Evolutionary conservation across 1,140 invertebrate species (phyloP).

Genomic region (Nomia melanderi): DNA sequence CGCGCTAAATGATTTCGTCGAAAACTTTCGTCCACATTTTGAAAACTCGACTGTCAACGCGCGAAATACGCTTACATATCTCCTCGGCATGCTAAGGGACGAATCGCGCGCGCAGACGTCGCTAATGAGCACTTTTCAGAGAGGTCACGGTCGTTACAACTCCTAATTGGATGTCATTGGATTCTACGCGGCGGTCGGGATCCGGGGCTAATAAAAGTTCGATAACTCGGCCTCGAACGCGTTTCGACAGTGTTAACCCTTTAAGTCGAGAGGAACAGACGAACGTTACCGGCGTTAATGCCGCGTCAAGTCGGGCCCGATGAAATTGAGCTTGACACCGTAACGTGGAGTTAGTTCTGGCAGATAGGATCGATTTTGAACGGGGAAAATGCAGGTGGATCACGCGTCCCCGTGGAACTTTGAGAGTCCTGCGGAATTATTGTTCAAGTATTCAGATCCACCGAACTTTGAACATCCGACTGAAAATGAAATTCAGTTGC

Average conservation of each 20-base stretch:
- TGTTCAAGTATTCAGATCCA: too few relatives aligned
- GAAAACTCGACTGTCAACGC: too few relatives aligned
- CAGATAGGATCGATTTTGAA: not conserved
- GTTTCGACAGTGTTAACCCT: not conserved
- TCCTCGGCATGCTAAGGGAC: not conserved
- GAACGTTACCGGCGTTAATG: not conserved
- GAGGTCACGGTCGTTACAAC: conserved; percentile 12
- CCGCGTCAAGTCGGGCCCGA: not conserved
- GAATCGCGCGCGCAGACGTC: not conserved
- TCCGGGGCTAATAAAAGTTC: not conserved
- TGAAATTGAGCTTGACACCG: not conserved
- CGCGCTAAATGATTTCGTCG: too few relatives aligned
- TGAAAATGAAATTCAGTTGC: too few relatives aligned
- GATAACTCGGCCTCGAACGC: not conserved
- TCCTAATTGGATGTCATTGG: conserved; percentile 34
- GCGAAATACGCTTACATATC: too few relatives aligned
- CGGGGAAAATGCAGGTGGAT: not conserved
- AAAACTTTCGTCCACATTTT: too few relatives aligned
- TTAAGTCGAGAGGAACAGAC: not conserved
- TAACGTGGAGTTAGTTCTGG: not conserved
- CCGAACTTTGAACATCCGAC: too few relatives aligned
- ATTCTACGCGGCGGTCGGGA: not conserved
- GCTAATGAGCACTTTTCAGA: conserved; percentile 33
- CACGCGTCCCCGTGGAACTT: too few relatives aligned
- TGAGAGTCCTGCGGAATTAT: too few relatives aligned